Conservation (phyloP, 2,888 invertebrate genomes). For the Melipona beecheii region DNA sequence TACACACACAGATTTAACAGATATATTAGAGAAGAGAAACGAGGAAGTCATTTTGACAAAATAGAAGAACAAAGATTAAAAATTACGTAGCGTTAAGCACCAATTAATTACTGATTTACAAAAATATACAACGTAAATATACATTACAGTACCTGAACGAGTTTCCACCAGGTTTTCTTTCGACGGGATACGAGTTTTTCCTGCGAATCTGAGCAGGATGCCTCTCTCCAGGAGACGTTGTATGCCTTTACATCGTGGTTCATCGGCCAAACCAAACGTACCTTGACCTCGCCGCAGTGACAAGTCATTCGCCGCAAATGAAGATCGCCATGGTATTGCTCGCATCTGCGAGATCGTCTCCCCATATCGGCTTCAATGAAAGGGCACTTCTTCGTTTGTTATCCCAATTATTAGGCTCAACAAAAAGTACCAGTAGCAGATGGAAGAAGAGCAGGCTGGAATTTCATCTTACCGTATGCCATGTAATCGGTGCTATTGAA, state of each 20-base stretch:
- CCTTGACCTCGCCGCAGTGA: slow-evolving; percentile 73
- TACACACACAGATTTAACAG: too few species aligned
- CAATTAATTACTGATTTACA: background rate
- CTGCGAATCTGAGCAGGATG: slow-evolving; percentile 59
- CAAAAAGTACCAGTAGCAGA: slow-evolving; percentile 34
- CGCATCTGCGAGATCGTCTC: slow-evolving; percentile 74
- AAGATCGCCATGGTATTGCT: slow-evolving; percentile 69
- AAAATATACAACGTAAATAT: background rate
- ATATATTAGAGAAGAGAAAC: too few species aligned
- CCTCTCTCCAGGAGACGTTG: slow-evolving; percentile 74
- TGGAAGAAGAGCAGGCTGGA: slow-evolving; percentile 27
- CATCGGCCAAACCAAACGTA: slow-evolving; percentile 73
- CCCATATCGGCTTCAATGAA: slow-evolving; percentile 74
- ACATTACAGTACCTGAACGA: slow-evolving; percentile 52
- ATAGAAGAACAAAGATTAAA: too few species aligned
- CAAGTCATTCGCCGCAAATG: slow-evolving; percentile 74
- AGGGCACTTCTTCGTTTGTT: slow-evolving; percentile 69
- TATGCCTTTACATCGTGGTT: slow-evolving; percentile 68
- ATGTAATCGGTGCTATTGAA: slow-evolving; percentile 88
- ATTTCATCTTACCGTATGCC: slow-evolving; percentile 76
- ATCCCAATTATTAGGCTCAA: slow-evolving; percentile 58
- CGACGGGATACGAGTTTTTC: slow-evolving; percentile 21
- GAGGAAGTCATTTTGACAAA: too few species aligned
- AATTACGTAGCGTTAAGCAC: too few species aligned
- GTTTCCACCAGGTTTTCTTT: slow-evolving; percentile 51